Percentiles rank a stretch among this genome's conserved stretches.
These are phyloP conservation scores for Cossypha niveicapilla DNA, from an alignment of 2,797 vertebrate species.

Conservation along the genomic window DNA sequence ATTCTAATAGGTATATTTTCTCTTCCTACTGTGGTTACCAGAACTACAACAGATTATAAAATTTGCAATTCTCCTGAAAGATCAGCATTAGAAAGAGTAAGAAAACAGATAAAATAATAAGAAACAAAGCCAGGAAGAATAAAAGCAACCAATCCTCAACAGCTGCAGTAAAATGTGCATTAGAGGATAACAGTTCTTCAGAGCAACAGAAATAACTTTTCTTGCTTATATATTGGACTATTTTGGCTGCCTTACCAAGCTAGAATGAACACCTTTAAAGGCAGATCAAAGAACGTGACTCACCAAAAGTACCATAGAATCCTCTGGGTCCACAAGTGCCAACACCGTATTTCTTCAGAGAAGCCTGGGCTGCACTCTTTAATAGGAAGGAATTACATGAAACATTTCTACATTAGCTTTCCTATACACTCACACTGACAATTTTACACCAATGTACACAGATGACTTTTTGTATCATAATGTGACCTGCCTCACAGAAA, in stretches of 20 bases:
- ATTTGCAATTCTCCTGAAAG: neutral
- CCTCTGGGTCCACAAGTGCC: slow-evolving; percentile 96
- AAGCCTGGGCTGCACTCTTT: slow-evolving; percentile 88
- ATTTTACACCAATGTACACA: neutral
- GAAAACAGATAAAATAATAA: neutral
- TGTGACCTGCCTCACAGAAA: neutral
- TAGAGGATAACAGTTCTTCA: neutral
- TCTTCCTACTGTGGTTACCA: neutral
- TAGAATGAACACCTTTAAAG: neutral
- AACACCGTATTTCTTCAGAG: slow-evolving; percentile 93
- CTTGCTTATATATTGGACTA: neutral
- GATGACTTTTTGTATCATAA: neutral
- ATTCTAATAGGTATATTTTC: neutral
- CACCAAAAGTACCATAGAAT: slow-evolving; percentile 98
- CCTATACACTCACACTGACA: neutral
- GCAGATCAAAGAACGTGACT: slow-evolving; percentile 37
- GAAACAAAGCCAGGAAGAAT: neutral
- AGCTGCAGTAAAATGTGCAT: neutral
- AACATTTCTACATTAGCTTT: neutral
- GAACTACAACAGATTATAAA: neutral
- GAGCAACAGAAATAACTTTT: neutral
- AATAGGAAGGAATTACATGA: neutral
- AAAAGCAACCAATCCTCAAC: rapidly evolving
- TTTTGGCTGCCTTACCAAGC: neutral
- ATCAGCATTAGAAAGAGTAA: neutral